Percentiles rank a stretch among this genome's conserved stretches.
Evolutionary conservation across 2,888 invertebrate species (phyloP).

Genomic region (Monopis laevigella): DNA sequence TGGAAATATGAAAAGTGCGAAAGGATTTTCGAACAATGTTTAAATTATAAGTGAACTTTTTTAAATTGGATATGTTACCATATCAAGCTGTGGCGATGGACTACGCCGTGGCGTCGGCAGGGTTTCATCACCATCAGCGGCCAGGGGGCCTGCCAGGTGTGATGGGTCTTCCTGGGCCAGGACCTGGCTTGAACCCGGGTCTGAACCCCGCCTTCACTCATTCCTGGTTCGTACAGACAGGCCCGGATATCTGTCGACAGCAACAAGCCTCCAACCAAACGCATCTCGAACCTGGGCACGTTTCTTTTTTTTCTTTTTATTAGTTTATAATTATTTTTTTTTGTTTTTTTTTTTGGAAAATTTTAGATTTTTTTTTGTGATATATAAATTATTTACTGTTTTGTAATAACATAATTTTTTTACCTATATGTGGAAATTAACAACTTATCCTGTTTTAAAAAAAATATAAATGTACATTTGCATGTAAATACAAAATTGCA

Average conservation of each 20-base stretch:
- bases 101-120: conserved; percentile 72
- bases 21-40: not conserved
- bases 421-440: no score
- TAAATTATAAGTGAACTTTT: not conserved
- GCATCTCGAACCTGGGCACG: conserved; percentile 94
- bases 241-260: conserved; percentile 91
- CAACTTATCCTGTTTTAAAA: no score
- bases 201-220: conserved; percentile 85
- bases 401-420: no score
- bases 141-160: conserved; percentile 61
- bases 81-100: conserved; percentile 91
- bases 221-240: conserved; percentile 92
- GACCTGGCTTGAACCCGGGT: conserved; percentile 32
- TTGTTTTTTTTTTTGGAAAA: conserved; percentile 22
- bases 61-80: conserved; percentile 74
- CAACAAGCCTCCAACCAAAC: conserved; percentile 77
- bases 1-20: no score
- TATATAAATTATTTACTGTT: no score
- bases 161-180: conserved; percentile 66
- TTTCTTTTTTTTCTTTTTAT: conserved; percentile 69
- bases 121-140: conserved; percentile 62
- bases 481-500: no score
- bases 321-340: conserved; percentile 51
- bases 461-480: no score
- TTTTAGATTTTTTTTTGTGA: conserved; percentile 24